Evolutionary conservation across 2,113 vertebrate species (phyloP), one percentile per base, ranked within the genome.

Genomic region (Planiliza haematocheilus): DNA sequence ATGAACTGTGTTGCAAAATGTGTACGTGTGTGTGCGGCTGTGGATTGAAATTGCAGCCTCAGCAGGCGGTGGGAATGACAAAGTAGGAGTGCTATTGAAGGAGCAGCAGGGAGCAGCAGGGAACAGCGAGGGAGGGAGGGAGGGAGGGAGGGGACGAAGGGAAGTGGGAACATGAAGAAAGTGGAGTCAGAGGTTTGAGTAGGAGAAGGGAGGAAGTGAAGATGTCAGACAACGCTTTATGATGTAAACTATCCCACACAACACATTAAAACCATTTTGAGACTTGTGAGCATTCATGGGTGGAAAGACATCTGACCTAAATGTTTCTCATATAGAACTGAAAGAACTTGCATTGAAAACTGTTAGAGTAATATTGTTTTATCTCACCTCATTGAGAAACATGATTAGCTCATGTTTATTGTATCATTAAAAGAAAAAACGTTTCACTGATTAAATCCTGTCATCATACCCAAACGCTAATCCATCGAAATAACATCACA

Each of bases 181-280:
- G 77, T 77, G 65, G 55, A 84, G 76, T 84, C 74, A 86, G 75
- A 85, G 77, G 75, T 82, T 81, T 85, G 80, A 88, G 89, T 89
- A 86, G 84, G 83, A 83, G 81, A 75, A 2, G 42, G 49, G 63
- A 80, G 80, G 75, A 86, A 77, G 76, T 53, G n/a, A 74, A 65
- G 72, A 77, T 17, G 9, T 86, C 79, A 84, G 43, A 80, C 72
- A 68, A 51, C 43, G 45, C n/a, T 20, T 53, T 39, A 4, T 61
- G 53, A 41, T 75, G 17, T 34, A 17, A 74, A 58, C 30, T 14
- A 12, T 16, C 61, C 51, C 60, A 65, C 81, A 41, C 34, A 17
- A 37, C 6, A 67, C 43, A 63, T 12, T 2, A 79, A 13, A 30
- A 30, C 2, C 24, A 30, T 2, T 30, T 30, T 30, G 43, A 50